Evolutionary conservation across 2,797 vertebrate species (phyloP), one percentile per base, ranked within the genome.

Genomic region (Neomorphus geoffroyi): DNA sequence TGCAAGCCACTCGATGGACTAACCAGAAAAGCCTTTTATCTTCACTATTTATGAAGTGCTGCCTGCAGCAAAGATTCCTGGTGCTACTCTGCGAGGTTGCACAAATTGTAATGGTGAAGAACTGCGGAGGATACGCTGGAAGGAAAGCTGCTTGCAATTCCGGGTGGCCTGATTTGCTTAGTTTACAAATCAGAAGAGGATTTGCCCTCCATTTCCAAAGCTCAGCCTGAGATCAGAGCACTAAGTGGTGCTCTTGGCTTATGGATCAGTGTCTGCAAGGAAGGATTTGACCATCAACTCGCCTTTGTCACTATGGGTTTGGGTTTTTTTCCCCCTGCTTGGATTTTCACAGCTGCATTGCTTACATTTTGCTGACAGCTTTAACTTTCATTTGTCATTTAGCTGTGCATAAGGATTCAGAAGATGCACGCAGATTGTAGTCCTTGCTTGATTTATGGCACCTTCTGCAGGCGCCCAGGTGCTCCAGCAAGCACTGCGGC

Each of bases 401-500:
- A 8, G 15, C 53, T 21, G 53, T 45, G 30, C 13, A 4, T 1
- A 30, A 79, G 65, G 74, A 22, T 7, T 74, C 22, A 15, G 66
- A 37, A 74, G 67, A 11, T 15, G 57, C 48, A n/a, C 1, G 11
- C 18, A 71, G 67, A 26, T 8, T 23, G 48, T 7, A 50, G 58
- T 12, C 53, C 70, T 88, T 7, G 7, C 64, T 32, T 43, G 78
- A 74, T 87, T 85, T 46, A 24, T 17, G 74, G 74, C 67, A 23
- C 33, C 35, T 92, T 50, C 64, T 43, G 51, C 58, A 66, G 50
- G 57, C 19, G 9, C 9, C 64, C 84, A 75, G 90, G 80, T 54
- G 87, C 65, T 90, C 9, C 61, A 14, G 84, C 0, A 1, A 39
- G 39, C 9, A 23, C 0, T 0, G 11, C 0, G 1, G 15, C 16